Evolutionary conservation across 2,888 invertebrate species (phyloP).

Genomic region (Capitulum mitella): DNA sequence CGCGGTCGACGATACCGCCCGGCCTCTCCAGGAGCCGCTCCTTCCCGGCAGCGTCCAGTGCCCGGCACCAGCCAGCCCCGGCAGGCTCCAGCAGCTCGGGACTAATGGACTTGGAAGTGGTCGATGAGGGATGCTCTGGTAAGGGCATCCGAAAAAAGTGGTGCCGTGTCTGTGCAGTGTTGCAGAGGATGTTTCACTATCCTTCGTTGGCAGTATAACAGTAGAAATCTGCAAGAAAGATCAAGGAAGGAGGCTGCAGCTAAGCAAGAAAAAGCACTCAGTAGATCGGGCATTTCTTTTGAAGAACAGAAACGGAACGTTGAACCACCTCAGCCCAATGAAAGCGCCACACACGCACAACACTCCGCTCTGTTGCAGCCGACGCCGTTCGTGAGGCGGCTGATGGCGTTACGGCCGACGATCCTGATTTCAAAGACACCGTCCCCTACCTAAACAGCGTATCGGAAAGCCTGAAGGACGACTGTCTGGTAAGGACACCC

Average conservation of each 20-base stretch:
- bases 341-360: no score
- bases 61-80: neutral
- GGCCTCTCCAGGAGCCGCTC: neutral
- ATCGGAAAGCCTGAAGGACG: neutral
- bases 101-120: neutral
- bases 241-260: no score
- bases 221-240: no score
- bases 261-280: no score
- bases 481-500: neutral
- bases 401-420: neutral
- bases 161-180: no score
- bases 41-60: neutral
- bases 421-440: constrained; percentile 9
- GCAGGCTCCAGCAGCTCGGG: neutral
- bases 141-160: no score
- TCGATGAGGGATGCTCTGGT: neutral
- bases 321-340: no score
- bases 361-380: neutral
- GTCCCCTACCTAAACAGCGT: constrained; percentile 9
- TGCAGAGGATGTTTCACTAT: no score
- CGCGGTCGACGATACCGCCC: neutral
- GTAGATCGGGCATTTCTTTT: no score
- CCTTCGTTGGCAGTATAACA: no score
- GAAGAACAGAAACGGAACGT: no score
- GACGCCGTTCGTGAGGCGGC: neutral